Evolutionary conservation across 2,888 invertebrate genomes (phyloP).

Genomic region (Nephrocerus scutellatus): DNA sequence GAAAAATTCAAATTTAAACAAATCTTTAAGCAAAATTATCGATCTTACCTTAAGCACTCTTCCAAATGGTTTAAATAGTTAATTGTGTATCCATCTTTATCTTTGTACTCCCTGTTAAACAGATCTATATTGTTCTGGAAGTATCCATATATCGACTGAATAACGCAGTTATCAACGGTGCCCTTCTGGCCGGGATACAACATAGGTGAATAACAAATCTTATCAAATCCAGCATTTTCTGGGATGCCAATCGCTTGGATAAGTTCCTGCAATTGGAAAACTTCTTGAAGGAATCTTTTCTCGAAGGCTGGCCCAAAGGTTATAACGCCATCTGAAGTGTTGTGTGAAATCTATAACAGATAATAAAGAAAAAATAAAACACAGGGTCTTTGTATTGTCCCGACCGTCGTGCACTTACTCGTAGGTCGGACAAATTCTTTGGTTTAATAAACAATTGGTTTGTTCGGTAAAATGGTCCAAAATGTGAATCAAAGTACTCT

Average conservation of each 20-base stretch:
- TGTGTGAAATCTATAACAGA: slow-evolving; percentile 38
- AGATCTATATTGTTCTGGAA: slow-evolving; percentile 56
- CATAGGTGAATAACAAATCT: slow-evolving; percentile 82
- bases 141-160: slow-evolving; percentile 76
- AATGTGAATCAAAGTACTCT: slow-evolving; percentile 78
- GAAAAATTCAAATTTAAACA: slow-evolving; percentile 14
- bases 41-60: slow-evolving; percentile 39
- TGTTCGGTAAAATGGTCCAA: slow-evolving; percentile 82
- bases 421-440: slow-evolving; percentile 50
- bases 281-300: slow-evolving; percentile 63
- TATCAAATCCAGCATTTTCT: slow-evolving; percentile 53
- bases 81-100: slow-evolving; percentile 45
- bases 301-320: slow-evolving; percentile 75
- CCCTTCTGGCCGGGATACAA: slow-evolving; percentile 55
- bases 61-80: slow-evolving; percentile 43
- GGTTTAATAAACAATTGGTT: slow-evolving; percentile 81
- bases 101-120: slow-evolving; percentile 47
- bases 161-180: slow-evolving; percentile 61
- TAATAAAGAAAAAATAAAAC: background rate
- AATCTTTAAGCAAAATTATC: background rate
- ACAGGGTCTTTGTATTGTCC: background rate
- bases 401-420: no score
- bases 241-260: slow-evolving; percentile 55
- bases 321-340: slow-evolving; percentile 46
- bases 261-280: slow-evolving; percentile 61